Conservation (phyloP, 2,113 vertebrate genomes). For the Pelecanus crispus region DNA sequence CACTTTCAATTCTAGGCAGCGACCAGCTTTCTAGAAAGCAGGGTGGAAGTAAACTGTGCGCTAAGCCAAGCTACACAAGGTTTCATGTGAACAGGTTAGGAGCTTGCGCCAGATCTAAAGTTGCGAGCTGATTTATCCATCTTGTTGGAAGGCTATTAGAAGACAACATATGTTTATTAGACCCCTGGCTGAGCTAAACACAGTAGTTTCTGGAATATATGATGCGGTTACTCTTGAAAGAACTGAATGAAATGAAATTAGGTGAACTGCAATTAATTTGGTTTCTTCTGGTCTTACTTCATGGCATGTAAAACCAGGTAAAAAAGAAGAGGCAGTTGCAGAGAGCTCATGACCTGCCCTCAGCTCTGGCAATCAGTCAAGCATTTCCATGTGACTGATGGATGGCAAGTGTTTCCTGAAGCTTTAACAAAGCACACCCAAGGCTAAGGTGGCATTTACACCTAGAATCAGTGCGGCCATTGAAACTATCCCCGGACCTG, state of each 20-base stretch:
- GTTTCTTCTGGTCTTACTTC: conserved; percentile 11
- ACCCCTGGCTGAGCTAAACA: not conserved
- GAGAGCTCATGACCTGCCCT: not conserved
- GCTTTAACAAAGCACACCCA: not conserved
- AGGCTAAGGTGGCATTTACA: not conserved
- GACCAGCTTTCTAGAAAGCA: not conserved
- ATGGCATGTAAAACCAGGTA: not conserved
- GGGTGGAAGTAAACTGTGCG: not conserved
- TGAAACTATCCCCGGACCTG: not conserved
- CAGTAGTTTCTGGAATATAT: not conserved
- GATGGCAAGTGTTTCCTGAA: not conserved
- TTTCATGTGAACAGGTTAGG: not conserved
- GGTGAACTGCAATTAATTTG: not conserved
- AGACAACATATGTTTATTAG: not conserved
- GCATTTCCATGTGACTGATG: not conserved
- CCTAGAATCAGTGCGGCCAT: not conserved
- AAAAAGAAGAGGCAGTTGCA: not conserved
- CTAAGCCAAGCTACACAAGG: not conserved
- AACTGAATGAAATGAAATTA: not conserved
- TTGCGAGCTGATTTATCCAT: not conserved
- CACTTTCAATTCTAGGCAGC: not conserved
- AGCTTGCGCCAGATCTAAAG: not conserved
- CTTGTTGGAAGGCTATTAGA: not conserved
- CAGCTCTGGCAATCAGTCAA: not conserved
- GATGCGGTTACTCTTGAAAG: not conserved